Evolutionary conservation across 2,888 invertebrate genomes (phyloP), one percentile per base, ranked within the genome.

Genomic region (Lepidochrysops patricia): DNA sequence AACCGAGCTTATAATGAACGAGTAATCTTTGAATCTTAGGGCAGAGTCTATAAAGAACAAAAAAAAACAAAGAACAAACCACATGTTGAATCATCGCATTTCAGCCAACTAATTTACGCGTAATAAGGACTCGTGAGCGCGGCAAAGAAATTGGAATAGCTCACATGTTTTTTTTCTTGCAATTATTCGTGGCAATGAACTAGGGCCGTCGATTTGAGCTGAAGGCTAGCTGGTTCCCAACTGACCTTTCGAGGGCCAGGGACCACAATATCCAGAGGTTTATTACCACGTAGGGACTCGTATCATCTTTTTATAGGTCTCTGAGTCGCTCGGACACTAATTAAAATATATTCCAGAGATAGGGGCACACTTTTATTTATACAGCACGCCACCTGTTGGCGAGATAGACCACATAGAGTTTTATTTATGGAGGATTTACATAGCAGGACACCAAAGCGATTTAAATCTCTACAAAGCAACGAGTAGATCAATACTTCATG

Each of bases 111-210:
- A 19, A 57, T 35, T 34, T 35, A 48, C 27, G 15, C 35, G 27
- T 27, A 29, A n/a, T 73, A 71, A 71, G 71, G 63, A 61, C 64
- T 70, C 69, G 72, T 73, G 72, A 74, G 70, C 71, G 68, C 66
- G 68, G 68, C 70, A 69, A 70, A 77, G 79, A 79, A 79, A 75
- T 65, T 62, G 61, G 67, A 73, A 76, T 67, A 63, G 69, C 63
- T 57, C 59, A 62, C 61, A 63, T 61, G 57, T 62, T 73, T 70
- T 64, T 67, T 68, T 73, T 76, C 67, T 68, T 73, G 77, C 81
- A 84, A 84, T 84, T 82, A 83, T 77, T 74, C 70, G 73, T 73
- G 80, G 72, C 79, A 78, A 77, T 76, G 81, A 80, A 82, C 82
- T 70, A 73, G 71, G 65, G 66, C 63, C 64, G 68, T 68, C 68